Percentiles rank a stretch among this genome's conserved stretches.
phyloP scores from a whole-genome alignment of 2,797 vertebrate genomes.

The Muscicapa striata region DNA sequence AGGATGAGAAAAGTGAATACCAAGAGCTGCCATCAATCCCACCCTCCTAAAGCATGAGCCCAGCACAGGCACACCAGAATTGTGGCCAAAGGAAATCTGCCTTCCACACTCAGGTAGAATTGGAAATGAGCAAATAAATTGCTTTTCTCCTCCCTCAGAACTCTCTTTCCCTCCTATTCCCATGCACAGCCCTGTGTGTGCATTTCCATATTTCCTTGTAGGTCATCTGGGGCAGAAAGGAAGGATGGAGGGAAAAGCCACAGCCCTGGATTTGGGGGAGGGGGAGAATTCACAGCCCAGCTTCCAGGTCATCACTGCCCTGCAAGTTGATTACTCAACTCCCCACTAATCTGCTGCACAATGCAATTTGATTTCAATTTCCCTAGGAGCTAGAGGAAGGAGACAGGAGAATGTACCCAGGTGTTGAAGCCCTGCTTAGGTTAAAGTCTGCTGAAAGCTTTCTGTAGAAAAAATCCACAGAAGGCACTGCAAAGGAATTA shows the following conservation, averaged over 20 bases:
- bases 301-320: neutral
- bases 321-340: neutral
- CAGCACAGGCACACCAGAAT: neutral
- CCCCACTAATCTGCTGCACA: constrained; percentile 11
- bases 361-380: constrained; percentile 16
- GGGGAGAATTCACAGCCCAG: neutral
- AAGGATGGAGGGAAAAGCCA: neutral
- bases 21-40: neutral
- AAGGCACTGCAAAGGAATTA: neutral
- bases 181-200: neutral
- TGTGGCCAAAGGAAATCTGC: neutral
- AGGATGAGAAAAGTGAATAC: neutral
- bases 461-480: neutral
- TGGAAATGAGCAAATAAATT: neutral
- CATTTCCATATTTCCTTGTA: neutral
- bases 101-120: neutral
- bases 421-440: neutral
- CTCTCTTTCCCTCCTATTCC: neutral
- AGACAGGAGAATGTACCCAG: neutral
- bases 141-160: neutral
- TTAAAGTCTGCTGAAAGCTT: neutral
- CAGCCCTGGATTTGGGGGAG: neutral
- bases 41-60: neutral
- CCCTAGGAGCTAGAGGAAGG: neutral
- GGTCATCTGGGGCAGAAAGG: neutral